A percentile compares a stretch with the other conserved stretches of the same genome.
Evolutionary conservation across 2,113 vertebrate species (phyloP).

Genomic region (Eptesicus fuscus): DNA sequence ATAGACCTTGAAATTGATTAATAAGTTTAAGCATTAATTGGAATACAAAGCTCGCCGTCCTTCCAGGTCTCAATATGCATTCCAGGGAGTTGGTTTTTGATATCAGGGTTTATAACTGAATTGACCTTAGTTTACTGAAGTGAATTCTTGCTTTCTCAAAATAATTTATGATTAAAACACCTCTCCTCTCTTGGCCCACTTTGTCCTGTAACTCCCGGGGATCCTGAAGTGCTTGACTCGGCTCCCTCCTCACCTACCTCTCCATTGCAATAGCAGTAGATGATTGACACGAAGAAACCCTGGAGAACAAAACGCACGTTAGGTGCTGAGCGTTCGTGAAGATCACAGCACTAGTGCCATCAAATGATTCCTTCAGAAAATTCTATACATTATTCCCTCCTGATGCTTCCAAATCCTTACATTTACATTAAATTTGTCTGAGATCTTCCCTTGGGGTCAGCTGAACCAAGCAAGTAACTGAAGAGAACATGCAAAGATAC

Average conservation of each 20-base stretch:
- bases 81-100: neutral
- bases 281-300: slow-evolving; percentile 94
- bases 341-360: neutral
- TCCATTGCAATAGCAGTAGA: slow-evolving; percentile 94
- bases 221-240: neutral
- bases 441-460: neutral
- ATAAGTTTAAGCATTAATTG: neutral
- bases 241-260: slow-evolving; percentile 83
- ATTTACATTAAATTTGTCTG: neutral
- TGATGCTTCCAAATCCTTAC: neutral
- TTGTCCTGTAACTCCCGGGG: neutral
- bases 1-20: neutral
- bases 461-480: neutral
- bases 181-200: neutral
- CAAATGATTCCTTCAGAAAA: neutral
- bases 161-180: neutral
- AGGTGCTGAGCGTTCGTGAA: neutral
- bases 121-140: neutral
- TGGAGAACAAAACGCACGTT: slow-evolving; percentile 60
- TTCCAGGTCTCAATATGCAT: neutral
- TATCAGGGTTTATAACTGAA: neutral
- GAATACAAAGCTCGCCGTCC: neutral
- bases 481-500: neutral
- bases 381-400: neutral
- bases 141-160: neutral